Percentiles rank a stretch among this genome's conserved stretches.
Conservation (phyloP, 2,888 invertebrate genomes). For the Protonemura montana region DNA sequence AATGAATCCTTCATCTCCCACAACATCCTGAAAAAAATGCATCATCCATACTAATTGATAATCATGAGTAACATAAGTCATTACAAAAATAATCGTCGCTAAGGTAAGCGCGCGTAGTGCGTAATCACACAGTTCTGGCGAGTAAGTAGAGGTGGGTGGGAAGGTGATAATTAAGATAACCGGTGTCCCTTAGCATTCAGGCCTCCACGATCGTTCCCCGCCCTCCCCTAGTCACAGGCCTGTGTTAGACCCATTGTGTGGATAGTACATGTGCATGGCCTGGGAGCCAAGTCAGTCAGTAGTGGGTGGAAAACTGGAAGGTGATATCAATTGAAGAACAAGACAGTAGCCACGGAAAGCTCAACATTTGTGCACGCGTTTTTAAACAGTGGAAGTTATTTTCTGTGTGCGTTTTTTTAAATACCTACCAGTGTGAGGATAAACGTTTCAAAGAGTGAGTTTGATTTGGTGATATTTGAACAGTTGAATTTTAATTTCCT, state of each 20-base stretch:
- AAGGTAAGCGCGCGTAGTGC: background rate
- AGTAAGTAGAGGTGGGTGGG: background rate
- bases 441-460: background rate
- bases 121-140: background rate
- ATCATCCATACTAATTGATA: background rate
- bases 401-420: background rate
- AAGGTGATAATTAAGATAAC: background rate
- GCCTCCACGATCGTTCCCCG: background rate
- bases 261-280: background rate
- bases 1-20: no score
- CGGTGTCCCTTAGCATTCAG: background rate
- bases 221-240: background rate
- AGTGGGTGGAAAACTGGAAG: background rate
- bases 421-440: background rate
- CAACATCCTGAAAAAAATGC: no score
- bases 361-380: background rate
- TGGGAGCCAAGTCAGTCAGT: background rate
- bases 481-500: background rate
- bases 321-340: background rate
- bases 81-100: background rate
- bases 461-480: background rate
- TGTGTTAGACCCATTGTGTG: background rate
- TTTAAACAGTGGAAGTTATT: background rate
- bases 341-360: background rate
- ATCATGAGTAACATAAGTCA: background rate